Evolutionary conservation across 2,888 invertebrate genomes (phyloP).

Genomic region (Rhimphoctona megacephalus): DNA sequence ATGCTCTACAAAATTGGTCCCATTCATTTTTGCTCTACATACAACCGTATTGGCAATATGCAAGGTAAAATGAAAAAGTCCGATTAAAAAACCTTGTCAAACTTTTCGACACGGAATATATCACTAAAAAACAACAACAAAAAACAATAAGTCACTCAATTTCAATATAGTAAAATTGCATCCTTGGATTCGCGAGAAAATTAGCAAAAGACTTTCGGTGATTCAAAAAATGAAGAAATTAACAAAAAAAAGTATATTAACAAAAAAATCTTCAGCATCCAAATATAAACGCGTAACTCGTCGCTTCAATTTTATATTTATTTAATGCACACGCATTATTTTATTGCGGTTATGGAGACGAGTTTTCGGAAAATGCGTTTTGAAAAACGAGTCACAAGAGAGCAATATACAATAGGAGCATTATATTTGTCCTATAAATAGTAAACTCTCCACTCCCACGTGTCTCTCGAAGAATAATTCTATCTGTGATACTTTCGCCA

Average conservation of each 20-base stretch:
- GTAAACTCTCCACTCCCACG: constrained; percentile 41
- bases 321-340: neutral
- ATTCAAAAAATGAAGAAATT: neutral
- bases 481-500: constrained; percentile 35
- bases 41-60: neutral
- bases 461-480: constrained; percentile 37
- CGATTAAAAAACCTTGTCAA: neutral
- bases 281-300: neutral
- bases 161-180: too few relatives aligned
- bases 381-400: constrained; percentile 22
- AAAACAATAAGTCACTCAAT: too few relatives aligned
- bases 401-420: constrained; percentile 45
- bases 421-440: constrained; percentile 63
- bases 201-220: too few relatives aligned
- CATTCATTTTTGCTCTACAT: neutral
- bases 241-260: neutral
- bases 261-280: neutral
- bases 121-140: too few relatives aligned
- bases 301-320: neutral
- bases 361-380: constrained; percentile 28
- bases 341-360: neutral
- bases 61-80: neutral
- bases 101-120: neutral
- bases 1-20: neutral
- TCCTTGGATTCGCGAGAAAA: too few relatives aligned